These are phyloP conservation scores for Calypte anna DNA, from an alignment of 2,113 vertebrate genomes.

Conservation along the genomic window DNA sequence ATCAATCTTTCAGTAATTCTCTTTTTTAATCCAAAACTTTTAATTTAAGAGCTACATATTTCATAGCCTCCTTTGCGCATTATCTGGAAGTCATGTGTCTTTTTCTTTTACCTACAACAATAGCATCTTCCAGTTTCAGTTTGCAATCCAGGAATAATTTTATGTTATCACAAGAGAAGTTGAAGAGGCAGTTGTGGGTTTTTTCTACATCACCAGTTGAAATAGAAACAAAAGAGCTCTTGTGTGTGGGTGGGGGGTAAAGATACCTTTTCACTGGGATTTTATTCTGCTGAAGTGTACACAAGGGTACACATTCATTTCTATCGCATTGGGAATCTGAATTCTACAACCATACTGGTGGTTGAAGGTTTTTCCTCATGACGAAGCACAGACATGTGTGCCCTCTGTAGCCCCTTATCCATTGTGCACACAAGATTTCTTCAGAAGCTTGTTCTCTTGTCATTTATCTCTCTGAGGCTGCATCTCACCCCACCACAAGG, in stretches of 20 bases:
- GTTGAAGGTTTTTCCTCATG: background rate
- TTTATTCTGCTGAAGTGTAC: background rate
- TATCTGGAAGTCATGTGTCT: background rate
- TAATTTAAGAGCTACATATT: background rate
- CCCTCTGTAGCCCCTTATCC: background rate
- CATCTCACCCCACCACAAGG: background rate
- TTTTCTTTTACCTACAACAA: background rate
- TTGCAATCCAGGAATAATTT: background rate
- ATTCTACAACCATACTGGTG: background rate
- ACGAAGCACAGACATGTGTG: background rate
- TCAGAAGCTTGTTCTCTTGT: background rate
- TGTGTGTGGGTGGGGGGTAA: background rate
- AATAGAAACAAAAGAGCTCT: background rate
- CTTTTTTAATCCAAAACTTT: background rate
- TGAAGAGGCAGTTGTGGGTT: background rate
- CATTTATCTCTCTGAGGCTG: fast-evolving
- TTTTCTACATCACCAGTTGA: background rate
- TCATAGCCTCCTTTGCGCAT: background rate
- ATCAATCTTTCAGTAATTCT: background rate
- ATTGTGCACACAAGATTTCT: background rate
- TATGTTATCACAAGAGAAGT: background rate
- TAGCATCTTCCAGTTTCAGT: background rate
- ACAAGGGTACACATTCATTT: background rate
- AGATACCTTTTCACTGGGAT: background rate
- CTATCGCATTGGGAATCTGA: background rate